Base-by-base conservation (phyloP, 2,888 invertebrate species). In the Eugnorisma glareosa region DNA sequence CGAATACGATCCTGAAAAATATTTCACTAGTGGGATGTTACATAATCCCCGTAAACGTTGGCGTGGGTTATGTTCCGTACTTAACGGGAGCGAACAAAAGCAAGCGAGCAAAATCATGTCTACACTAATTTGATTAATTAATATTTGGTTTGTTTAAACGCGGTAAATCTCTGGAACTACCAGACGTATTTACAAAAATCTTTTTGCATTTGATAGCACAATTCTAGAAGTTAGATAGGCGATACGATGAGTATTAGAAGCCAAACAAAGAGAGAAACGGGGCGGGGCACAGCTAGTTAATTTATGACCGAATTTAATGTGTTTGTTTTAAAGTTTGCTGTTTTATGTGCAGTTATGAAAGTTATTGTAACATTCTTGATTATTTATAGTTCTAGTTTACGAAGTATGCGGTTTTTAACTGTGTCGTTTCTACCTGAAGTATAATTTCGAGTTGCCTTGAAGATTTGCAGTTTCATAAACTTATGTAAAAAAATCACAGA, bases 251-350 rank as follows among this genome's bases (percentile, higher is more conserved):
- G n/a, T 54, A n/a, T n/a, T n/a, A 54, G 1, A n/a, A 54, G 11
- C 13, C 59, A 4, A 59, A 31, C 21, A 15, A 57, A 31, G 2
- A 28, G 15, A 28, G 28, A 28, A 28, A 28, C 28, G 2, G 28
- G 57, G 51, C 24, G 24, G 24, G 28, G 28, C 28, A 57, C n/a
- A 28, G 15, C 15, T 57, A 28, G 57, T 57, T 45, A 28, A 54
- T 75, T 69, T 76, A 76, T 51, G 51, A 63, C 76, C 18, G 31
- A 51, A 67, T 59, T 76, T 75, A 67, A 79, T 77, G 75, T 37
- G 61, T 75, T 76, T 67, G 67, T 68, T 74, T 71, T 61, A 67
- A 66, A 59, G 24, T 57, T 57, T 57, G 5, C n/a, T 54, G 54
- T 54, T 5, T n/a, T n/a, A n/a, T n/a, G 54, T 54, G n/a, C 13